Percentiles rank a stretch among this genome's conserved stretches.
phyloP scores from a whole-genome alignment of 1,140 invertebrate species.

The Drosophila ercepeae region DNA sequence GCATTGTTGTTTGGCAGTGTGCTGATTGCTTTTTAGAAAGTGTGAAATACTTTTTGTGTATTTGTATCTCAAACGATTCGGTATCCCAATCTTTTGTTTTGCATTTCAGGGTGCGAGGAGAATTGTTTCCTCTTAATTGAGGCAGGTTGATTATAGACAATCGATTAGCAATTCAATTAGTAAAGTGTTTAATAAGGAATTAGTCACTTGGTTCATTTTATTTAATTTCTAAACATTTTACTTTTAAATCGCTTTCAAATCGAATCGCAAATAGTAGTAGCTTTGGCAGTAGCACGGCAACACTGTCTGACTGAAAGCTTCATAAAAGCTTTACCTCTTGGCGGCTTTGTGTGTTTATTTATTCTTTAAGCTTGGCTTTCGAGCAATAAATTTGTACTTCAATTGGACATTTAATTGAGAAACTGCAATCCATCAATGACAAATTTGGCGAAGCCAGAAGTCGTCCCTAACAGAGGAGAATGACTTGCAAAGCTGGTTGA shows the following conservation, averaged over 20 bases:
- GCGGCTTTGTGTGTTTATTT: neutral
- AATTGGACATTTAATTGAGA: conserved; percentile 29
- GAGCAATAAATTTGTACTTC: conserved; percentile 10
- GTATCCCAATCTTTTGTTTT: conserved; percentile 19
- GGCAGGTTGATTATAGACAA: conserved; percentile 46
- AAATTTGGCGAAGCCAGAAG: conserved; percentile 28
- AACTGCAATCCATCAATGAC: conserved; percentile 40
- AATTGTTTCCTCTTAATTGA: conserved; percentile 50
- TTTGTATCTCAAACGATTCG: conserved; percentile 23
- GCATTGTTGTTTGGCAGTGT: conserved; percentile 40
- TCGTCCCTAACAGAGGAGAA: conserved; percentile 20
- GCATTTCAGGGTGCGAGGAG: conserved; percentile 22
- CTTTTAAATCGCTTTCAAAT: neutral
- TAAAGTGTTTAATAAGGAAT: conserved; percentile 2
- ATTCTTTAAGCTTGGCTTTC: conserved; percentile 10
- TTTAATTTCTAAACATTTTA: neutral
- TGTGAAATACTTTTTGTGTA: conserved; percentile 58
- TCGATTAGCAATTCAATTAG: conserved; percentile 47
- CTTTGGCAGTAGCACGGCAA: conserved; percentile 39
- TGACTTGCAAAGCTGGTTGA: conserved; percentile 44
- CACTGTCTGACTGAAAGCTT: conserved; percentile 56
- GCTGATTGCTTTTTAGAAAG: conserved; percentile 76
- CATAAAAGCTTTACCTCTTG: conserved; percentile 9
- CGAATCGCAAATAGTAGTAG: conserved; percentile 10
- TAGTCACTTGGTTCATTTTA: conserved; percentile 3